Evolutionary conservation across 2,797 vertebrate species (phyloP).

Genomic region (Falco concolor): DNA sequence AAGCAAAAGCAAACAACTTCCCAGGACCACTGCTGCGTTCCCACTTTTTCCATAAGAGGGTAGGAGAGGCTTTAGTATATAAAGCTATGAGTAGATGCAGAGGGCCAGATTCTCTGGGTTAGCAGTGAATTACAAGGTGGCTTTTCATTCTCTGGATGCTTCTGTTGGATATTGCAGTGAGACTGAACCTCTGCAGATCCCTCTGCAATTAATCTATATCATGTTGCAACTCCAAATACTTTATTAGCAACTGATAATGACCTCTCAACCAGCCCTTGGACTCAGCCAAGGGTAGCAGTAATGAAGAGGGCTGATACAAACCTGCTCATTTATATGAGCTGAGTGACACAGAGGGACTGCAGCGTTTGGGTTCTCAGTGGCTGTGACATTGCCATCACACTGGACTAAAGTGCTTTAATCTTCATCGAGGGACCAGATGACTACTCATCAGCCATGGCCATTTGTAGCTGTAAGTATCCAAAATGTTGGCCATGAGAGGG

Average conservation of each 20-base stretch:
- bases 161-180: neutral
- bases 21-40: neutral
- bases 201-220: neutral
- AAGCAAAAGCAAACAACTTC: neutral
- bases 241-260: neutral
- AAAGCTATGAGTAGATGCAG: neutral
- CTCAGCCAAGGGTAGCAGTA: neutral
- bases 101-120: neutral
- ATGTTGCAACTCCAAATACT: neutral
- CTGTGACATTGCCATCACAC: neutral
- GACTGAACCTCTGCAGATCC: neutral
- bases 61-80: neutral
- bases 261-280: neutral
- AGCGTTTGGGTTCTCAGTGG: neutral
- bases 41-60: neutral
- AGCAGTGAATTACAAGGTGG: neutral
- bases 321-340: neutral
- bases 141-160: neutral
- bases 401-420: neutral
- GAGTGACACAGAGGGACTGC: neutral
- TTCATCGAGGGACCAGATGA: neutral
- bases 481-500: neutral
- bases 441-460: neutral
- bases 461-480: neutral
- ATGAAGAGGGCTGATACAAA: neutral